A percentile compares a stretch with the other conserved stretches of the same genome.
These are phyloP conservation scores for Vanacampus margaritifer DNA, from an alignment of 2,113 vertebrate genomes.

Conservation along the genomic window DNA sequence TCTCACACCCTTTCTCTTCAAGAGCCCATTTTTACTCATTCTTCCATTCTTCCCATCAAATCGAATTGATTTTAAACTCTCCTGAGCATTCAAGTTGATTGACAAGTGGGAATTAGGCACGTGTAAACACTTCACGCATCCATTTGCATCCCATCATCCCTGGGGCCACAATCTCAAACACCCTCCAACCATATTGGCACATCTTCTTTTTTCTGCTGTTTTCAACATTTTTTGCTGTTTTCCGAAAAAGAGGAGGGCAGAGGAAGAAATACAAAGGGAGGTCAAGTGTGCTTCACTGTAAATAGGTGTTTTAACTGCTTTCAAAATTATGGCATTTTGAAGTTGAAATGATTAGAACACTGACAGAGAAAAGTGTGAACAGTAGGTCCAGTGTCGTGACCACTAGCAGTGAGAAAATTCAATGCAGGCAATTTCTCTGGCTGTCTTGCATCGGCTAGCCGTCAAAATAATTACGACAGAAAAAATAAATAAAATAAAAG, in stretches of 20 bases:
- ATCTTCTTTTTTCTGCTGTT: slow-evolving; percentile 37
- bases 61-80: slow-evolving; percentile 38
- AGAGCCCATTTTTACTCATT: slow-evolving; percentile 9
- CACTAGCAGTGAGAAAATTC: background rate
- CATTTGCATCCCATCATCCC: slow-evolving; percentile 66
- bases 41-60: slow-evolving; percentile 8
- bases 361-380: background rate
- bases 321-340: background rate
- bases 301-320: background rate
- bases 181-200: slow-evolving; percentile 16
- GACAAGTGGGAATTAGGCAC: slow-evolving; percentile 67
- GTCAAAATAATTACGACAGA: too few relatives aligned
- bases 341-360: background rate
- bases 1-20: background rate
- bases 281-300: slow-evolving; percentile 35
- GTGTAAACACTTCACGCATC: slow-evolving; percentile 63
- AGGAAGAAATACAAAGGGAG: background rate
- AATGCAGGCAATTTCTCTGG: background rate
- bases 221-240: slow-evolving; percentile 41
- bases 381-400: background rate
- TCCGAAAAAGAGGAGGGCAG: background rate
- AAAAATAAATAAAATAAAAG: too few relatives aligned
- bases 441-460: background rate
- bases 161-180: slow-evolving; percentile 41
- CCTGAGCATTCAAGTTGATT: slow-evolving; percentile 52